Percentiles rank a stretch among this genome's conserved stretches.
phyloP scores from a whole-genome alignment of 2,888 invertebrate genomes.

The Corbicula japonica region DNA sequence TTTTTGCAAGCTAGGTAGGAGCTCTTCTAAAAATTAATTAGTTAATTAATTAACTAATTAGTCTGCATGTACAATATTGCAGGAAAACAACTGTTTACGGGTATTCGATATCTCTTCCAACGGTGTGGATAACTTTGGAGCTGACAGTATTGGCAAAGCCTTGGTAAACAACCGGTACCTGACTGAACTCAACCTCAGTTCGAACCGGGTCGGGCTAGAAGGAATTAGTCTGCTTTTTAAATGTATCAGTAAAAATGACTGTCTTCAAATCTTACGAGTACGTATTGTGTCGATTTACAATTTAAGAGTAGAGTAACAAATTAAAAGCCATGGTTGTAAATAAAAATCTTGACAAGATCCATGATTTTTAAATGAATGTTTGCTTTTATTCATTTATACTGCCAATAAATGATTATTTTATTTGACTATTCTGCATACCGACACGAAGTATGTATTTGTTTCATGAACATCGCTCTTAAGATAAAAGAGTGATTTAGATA shows the following conservation, averaged over 20 bases:
- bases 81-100: slow-evolving; percentile 72
- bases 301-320: no score
- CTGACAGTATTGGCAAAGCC: slow-evolving; percentile 63
- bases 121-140: slow-evolving; percentile 72
- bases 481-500: no score
- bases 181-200: slow-evolving; percentile 63
- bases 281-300: slow-evolving; percentile 7
- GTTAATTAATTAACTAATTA: background rate
- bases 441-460: no score
- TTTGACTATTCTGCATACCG: no score
- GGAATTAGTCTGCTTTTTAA: slow-evolving; percentile 65
- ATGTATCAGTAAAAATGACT: slow-evolving; percentile 64
- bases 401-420: no score
- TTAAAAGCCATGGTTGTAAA: no score
- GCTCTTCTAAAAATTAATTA: background rate
- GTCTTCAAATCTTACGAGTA: slow-evolving; percentile 67
- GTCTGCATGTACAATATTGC: no score
- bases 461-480: no score
- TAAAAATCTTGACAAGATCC: no score
- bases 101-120: slow-evolving; percentile 74
- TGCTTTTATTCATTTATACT: no score
- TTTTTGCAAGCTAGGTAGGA: no score
- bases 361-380: no score
- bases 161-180: slow-evolving; percentile 61
- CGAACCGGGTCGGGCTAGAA: slow-evolving; percentile 69